A percentile compares a stretch with the other conserved stretches of the same genome.
phyloP scores from a whole-genome alignment of 2,888 invertebrate species.

The Pristionchus mayeri region DNA sequence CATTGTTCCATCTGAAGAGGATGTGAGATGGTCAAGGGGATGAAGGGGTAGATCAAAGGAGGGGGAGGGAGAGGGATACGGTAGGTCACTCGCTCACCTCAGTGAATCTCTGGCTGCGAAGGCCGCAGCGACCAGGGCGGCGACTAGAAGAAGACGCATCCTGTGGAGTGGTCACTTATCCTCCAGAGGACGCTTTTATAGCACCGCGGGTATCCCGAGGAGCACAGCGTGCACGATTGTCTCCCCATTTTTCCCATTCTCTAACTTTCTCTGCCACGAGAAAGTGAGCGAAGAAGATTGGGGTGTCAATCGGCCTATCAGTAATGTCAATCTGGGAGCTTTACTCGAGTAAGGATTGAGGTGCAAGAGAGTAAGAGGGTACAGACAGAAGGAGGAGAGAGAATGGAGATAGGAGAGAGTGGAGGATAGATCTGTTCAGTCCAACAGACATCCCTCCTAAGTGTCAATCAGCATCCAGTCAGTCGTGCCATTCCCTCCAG shows the following conservation, averaged over 20 bases:
- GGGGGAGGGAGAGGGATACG: no score
- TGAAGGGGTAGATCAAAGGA: no score
- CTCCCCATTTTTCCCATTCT: not conserved
- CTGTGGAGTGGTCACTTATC: no score
- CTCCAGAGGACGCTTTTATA: no score
- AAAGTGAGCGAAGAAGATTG: not conserved
- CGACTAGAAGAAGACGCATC: no score
- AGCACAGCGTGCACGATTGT: not conserved
- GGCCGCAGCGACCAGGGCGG: no score
- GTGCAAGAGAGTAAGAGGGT: not conserved
- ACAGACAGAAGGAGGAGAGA: not conserved
- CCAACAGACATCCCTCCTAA: not conserved
- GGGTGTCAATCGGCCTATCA: not conserved
- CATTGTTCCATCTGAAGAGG: no score
- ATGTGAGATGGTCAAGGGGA: no score
- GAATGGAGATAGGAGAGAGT: constrained; percentile 1
- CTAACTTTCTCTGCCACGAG: not conserved
- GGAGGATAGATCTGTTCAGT: not conserved
- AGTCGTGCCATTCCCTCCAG: not conserved
- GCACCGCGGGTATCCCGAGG: not conserved
- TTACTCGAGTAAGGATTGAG: not conserved
- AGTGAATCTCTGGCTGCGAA: no score
- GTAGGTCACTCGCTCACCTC: no score
- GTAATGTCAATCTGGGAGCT: not conserved
- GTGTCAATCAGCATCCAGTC: not conserved